A percentile compares a stretch with the other conserved stretches of the same genome.
Conservation (phyloP, 2,113 vertebrate species). For the Tympanuchus pallidicinctus region DNA sequence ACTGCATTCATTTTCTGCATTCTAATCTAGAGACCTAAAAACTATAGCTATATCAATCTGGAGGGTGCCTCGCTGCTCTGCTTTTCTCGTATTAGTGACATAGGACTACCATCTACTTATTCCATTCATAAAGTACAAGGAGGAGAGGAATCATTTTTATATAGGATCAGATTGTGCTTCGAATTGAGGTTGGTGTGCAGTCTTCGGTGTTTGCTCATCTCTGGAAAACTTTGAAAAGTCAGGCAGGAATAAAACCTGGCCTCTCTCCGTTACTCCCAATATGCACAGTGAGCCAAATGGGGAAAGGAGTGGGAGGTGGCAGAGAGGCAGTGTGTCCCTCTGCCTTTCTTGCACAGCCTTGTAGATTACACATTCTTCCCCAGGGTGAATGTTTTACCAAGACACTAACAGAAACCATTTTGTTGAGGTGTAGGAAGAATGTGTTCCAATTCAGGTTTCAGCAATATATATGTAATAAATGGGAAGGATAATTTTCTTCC, state of each 20-base stretch:
- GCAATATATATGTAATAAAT: neutral
- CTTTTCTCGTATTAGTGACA: neutral
- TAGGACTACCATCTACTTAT: neutral
- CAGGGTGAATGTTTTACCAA: neutral
- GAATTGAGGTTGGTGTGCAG: accelerated
- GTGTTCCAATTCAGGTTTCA: neutral
- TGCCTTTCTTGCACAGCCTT: neutral
- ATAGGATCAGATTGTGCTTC: neutral
- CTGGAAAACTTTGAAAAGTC: neutral
- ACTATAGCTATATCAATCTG: neutral
- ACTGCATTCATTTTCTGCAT: conserved; percentile 37
- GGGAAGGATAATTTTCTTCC: neutral
- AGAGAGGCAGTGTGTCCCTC: neutral
- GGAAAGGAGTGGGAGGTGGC: neutral
- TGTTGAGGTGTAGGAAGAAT: neutral
- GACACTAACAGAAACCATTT: neutral
- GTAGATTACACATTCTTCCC: neutral
- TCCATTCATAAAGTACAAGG: neutral
- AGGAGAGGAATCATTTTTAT: neutral
- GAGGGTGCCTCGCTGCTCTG: neutral
- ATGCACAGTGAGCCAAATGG: neutral
- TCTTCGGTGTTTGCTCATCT: neutral
- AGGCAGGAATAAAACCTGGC: neutral
- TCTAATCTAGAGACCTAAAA: conserved; percentile 21
- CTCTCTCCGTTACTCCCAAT: neutral